A percentile compares a stretch with the other conserved stretches of the same genome.
Conservation (phyloP, 1,140 invertebrate species). For the Scaptomyza pallida region DNA sequence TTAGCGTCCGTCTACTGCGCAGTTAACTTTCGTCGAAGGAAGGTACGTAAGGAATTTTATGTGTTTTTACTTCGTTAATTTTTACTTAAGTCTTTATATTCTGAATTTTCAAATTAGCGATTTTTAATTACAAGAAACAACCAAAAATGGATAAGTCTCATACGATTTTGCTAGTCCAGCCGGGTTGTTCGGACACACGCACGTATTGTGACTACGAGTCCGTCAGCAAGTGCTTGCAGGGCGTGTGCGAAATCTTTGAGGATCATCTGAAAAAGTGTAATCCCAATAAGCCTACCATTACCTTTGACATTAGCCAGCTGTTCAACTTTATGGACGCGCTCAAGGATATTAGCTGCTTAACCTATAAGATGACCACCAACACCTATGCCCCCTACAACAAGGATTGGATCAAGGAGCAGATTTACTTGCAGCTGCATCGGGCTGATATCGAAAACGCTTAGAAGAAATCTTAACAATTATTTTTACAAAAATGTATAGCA, state of each 20-base stretch:
- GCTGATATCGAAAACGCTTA: slow-evolving; percentile 83
- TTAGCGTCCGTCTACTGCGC: no score
- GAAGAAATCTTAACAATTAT: not conserved
- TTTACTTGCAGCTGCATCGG: slow-evolving; percentile 86
- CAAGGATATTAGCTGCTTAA: slow-evolving; percentile 96
- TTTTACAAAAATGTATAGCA: no score
- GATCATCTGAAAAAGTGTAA: slow-evolving; percentile 96
- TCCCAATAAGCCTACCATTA: slow-evolving; percentile 97
- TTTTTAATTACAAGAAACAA: not conserved
- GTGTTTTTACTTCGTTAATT: no score
- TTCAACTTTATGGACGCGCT: slow-evolving; percentile 99
- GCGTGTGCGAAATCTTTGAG: slow-evolving; percentile 97
- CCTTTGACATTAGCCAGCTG: slow-evolving; percentile 98
- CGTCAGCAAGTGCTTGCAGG: slow-evolving; percentile 98
- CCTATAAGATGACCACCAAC: slow-evolving; percentile 97
- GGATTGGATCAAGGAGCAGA: slow-evolving; percentile 99
- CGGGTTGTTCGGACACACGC: slow-evolving; percentile 93
- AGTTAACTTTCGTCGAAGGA: no score
- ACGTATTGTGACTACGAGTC: slow-evolving; percentile 98
- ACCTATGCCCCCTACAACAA: slow-evolving; percentile 99
- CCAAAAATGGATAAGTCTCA: slow-evolving; percentile 90
- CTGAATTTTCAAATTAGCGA: no score
- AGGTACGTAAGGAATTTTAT: no score
- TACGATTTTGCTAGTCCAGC: slow-evolving; percentile 97
- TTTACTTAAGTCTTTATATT: no score